Evolutionary conservation across 1,140 invertebrate species (phyloP), one percentile per base, ranked within the genome.

Genomic region (Orchesella cincta): DNA sequence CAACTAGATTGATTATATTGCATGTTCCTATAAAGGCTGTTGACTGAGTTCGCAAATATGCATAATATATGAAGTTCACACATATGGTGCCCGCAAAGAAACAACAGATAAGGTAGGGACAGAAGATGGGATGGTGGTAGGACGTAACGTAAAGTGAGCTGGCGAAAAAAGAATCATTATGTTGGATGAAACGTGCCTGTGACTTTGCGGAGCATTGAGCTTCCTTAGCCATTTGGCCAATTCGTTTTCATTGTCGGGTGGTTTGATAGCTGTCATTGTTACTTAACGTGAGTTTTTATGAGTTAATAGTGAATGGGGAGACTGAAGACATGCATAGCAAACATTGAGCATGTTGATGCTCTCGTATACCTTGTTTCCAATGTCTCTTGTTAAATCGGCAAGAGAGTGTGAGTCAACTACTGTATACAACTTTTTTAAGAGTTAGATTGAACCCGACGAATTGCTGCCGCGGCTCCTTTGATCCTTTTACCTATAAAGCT

Each of bases 261-360:
- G 31, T 67, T 67, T 29, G 62, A 67, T 67, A 67, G 62, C 62
- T 67, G 62, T 67, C 62, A 67, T 67, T 67, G 62, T 67, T 29
- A 33, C 62, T 67, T 31, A 67, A 67, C 62, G n/a, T n/a, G n/a
- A n/a, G n/a, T 67, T 67, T 62, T 57, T 67, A 67, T 67, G 62
- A 67, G 31, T 33, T 67, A 33, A 67, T 31, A 67, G 54, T 57
- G 12, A 23, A 57, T 57, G 54, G 26, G 8, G 54, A 18, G 14
- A n/a, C n/a, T n/a, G n/a, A n/a, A n/a, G n/a, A n/a, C n/a, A n/a
- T n/a, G n/a, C n/a, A n/a, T n/a, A n/a, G n/a, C n/a, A n/a, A n/a
- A n/a, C n/a, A n/a, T n/a, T n/a, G n/a, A n/a, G n/a, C n/a, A n/a
- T n/a, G n/a, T n/a, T n/a, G n/a, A n/a, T n/a, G n/a, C n/a, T n/a